A percentile compares a stretch with the other conserved stretches of the same genome.
These are phyloP conservation scores for Oostethus manadensis DNA, from an alignment of 2,113 vertebrate species.

Conservation along the genomic window DNA sequence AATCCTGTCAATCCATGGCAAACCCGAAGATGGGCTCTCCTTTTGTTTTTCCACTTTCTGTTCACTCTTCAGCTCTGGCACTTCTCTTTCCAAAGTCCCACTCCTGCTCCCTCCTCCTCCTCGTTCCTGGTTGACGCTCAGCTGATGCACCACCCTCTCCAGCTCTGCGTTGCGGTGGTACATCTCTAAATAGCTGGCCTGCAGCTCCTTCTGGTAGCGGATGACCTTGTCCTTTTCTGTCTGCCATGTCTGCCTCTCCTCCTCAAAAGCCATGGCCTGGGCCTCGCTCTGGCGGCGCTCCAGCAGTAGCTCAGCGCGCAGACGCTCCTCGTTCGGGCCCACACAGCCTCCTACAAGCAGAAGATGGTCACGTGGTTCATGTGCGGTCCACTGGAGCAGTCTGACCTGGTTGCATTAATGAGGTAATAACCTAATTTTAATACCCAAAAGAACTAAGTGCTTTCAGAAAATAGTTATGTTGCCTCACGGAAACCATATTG, in stretches of 20 bases:
- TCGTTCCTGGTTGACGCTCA: conserved; percentile 66
- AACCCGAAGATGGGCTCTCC: conserved; percentile 65
- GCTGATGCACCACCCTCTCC: conserved; percentile 78
- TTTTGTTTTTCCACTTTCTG: conserved; percentile 64
- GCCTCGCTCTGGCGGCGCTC: conserved; percentile 89
- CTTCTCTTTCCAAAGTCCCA: conserved; percentile 82
- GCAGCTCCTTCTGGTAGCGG: conserved; percentile 82
- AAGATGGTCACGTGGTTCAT: conserved; percentile 35
- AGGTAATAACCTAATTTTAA: conserved; percentile 23
- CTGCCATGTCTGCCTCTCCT: conserved; percentile 90
- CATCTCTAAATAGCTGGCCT: conserved; percentile 95
- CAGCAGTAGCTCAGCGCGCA: conserved; percentile 86
- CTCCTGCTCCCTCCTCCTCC: conserved; percentile 57
- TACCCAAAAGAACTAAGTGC: conserved; percentile 15
- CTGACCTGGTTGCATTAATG: conserved; percentile 33
- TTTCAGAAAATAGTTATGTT: background rate
- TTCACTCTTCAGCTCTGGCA: conserved; percentile 66
- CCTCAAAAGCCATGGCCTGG: conserved; percentile 84
- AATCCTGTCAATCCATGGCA: conserved; percentile 88
- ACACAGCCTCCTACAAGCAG: conserved; percentile 46
- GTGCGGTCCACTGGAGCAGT: conserved; percentile 5
- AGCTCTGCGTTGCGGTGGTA: conserved; percentile 85
- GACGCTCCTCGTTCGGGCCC: conserved; percentile 74
- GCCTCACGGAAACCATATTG: background rate
- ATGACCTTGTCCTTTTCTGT: conserved; percentile 86